Evolutionary conservation across 2,113 vertebrate genomes (phyloP), one percentile per base, ranked within the genome.

Genomic region (Erinaceus europaeus): DNA sequence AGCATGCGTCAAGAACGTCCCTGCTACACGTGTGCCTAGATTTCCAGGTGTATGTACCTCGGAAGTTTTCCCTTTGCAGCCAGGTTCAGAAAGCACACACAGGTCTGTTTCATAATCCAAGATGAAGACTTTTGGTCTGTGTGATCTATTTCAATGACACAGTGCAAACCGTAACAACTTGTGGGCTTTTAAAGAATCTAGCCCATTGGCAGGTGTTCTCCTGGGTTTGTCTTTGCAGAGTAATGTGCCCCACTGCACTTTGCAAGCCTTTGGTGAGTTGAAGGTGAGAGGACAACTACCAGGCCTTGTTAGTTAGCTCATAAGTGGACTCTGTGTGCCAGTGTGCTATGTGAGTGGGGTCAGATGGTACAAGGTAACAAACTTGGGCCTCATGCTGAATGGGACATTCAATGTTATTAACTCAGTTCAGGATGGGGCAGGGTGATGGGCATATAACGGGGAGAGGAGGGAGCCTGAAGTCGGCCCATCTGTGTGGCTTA

Each of bases 101-200:
- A 59, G 27, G 38, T 17, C 32, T 12, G 0, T 17, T 4, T 10
- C n/a, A 1, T 23, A 65, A 48, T 52, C 55, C 27, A 55, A 79
- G 79, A 57, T 8, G 23, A 48, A 69, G 52, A 55, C n/a, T n/a
- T 38, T 74, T 65, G 81, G 61, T 53, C 71, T 89, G 21, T 36
- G 1, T 25, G 42, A 65, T 86, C 84, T 62, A 0, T 75, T 90
- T 90, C 91, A 84, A 46, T 87, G 81, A 69, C 2, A 34, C 61
- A 67, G 46, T 36, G 27, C 53, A 90, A 80, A 74, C 64, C 57
- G 10, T 61, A 77, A 57, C 18, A 69, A 38, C 21, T 65, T 38
- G 40, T 50, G 44, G 73, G 21, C 61, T 38, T 90, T 89, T 85
- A 42, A 90, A 75, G 89, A 52, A 79, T 79, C 72, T 21, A 62